Percentiles rank a stretch among this genome's conserved stretches.
Evolutionary conservation across 2,113 vertebrate genomes (phyloP).

Genomic region (Danio rerio): DNA sequence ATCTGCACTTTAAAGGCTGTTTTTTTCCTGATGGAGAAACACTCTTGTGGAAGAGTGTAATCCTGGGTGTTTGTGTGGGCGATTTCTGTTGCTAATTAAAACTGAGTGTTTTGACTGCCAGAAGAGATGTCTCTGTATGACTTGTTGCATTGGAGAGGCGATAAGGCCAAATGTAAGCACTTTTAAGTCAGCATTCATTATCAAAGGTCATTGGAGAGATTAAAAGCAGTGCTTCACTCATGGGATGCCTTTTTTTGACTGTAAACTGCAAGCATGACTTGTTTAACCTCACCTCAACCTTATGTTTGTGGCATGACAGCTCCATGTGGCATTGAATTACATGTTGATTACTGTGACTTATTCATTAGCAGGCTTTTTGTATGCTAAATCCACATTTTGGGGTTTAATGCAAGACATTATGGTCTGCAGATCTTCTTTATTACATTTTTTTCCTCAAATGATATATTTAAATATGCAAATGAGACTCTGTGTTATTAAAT

Average conservation of each 20-base stretch:
- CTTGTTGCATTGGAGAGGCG: slow-evolving; percentile 32
- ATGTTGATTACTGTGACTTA: not conserved
- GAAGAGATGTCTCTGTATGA: slow-evolving; percentile 32
- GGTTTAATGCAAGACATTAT: too few relatives aligned
- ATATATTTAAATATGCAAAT: too few relatives aligned
- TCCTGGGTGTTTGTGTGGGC: slow-evolving; percentile 46
- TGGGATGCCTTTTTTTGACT: not conserved
- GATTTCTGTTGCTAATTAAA: slow-evolving; percentile 58
- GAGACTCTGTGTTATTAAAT: too few relatives aligned
- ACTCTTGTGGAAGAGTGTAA: slow-evolving; percentile 7
- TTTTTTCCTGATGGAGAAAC: slow-evolving; percentile 29
- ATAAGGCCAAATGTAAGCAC: slow-evolving; percentile 11
- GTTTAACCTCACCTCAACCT: not conserved
- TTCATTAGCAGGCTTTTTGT: too few relatives aligned
- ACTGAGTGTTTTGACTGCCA: slow-evolving; percentile 47
- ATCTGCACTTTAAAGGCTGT: not conserved
- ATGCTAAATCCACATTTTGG: not conserved
- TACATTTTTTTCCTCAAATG: too few relatives aligned
- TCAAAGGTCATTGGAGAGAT: slow-evolving; percentile 9
- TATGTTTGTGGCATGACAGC: not conserved
- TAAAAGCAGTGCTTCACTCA: not conserved
- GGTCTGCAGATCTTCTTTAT: too few relatives aligned
- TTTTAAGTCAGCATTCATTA: not conserved
- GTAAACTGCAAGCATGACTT: not conserved
- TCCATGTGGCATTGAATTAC: too few relatives aligned